Conservation (phyloP, 2,888 invertebrate genomes). For the Mesoligia furuncula region DNA sequence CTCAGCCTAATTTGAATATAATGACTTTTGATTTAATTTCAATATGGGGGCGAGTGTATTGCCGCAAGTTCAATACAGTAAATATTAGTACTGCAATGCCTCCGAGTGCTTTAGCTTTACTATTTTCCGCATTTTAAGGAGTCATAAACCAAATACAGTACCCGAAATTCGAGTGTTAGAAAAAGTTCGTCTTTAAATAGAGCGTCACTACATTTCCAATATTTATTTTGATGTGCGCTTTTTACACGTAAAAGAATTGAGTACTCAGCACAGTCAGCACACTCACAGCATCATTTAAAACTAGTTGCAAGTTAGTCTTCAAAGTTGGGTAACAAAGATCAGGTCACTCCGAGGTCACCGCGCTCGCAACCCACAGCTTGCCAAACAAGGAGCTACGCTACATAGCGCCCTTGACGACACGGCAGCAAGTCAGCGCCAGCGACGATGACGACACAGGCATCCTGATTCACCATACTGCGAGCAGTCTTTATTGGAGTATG, state of each 20-base stretch:
- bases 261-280: background rate
- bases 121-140: too few species aligned
- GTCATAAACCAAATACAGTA: too few species aligned
- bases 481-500: too few species aligned
- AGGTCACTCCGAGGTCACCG: conserved; percentile 33
- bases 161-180: too few species aligned
- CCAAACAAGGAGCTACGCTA: conserved; percentile 15
- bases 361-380: conserved; percentile 32
- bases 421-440: background rate
- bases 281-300: background rate
- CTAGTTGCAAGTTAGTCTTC: background rate
- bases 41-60: too few species aligned
- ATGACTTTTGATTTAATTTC: too few species aligned
- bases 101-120: background rate
- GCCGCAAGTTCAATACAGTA: too few species aligned
- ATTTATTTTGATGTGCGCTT: too few species aligned
- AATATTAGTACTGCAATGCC: background rate
- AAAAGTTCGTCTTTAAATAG: too few species aligned
- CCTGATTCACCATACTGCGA: conserved; percentile 45
- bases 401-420: conserved; percentile 32
- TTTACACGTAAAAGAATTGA: too few species aligned
- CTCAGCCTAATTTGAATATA: too few species aligned
- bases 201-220: too few species aligned
- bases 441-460: conserved; percentile 18
- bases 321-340: conserved; percentile 31